Evolutionary conservation across 2,888 invertebrate genomes (phyloP).

Genomic region (Clepsis dumicolana): DNA sequence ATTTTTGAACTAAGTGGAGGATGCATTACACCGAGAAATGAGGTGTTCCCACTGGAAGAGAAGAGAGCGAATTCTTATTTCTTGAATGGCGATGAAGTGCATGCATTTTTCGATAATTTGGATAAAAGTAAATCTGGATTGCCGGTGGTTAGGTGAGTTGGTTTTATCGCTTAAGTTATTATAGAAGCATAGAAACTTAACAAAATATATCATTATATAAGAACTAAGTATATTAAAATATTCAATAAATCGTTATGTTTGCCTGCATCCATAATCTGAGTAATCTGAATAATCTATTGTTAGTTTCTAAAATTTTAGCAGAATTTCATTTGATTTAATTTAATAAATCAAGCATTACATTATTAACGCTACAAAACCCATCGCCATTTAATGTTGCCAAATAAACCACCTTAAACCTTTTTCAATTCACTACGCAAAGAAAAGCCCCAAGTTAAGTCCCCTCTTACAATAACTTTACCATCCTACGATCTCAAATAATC

Average conservation of each 20-base stretch:
- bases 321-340: no score
- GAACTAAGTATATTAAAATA: no score
- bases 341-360: neutral
- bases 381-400: neutral
- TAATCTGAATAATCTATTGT: no score
- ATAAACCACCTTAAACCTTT: neutral
- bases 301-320: no score
- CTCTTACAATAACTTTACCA: constrained; percentile 8
- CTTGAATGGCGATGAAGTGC: constrained; percentile 55
- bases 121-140: constrained; percentile 85
- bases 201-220: no score
- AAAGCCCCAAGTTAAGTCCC: neutral
- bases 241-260: no score
- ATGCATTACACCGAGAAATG: constrained; percentile 58
- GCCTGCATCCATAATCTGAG: no score
- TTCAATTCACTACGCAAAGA: neutral
- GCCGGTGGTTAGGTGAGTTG: constrained; percentile 82
- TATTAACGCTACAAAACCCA: neutral
- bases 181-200: no score
- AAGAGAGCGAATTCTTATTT: constrained; percentile 68
- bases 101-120: constrained; percentile 72
- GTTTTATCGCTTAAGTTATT: neutral
- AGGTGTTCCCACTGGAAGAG: constrained; percentile 61
- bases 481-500: constrained; percentile 14
- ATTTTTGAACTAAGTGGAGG: constrained; percentile 57